phyloP scores from a whole-genome alignment of 64 coral and sea anemone genomes.

The Dendrophyllia cribrosa region DNA sequence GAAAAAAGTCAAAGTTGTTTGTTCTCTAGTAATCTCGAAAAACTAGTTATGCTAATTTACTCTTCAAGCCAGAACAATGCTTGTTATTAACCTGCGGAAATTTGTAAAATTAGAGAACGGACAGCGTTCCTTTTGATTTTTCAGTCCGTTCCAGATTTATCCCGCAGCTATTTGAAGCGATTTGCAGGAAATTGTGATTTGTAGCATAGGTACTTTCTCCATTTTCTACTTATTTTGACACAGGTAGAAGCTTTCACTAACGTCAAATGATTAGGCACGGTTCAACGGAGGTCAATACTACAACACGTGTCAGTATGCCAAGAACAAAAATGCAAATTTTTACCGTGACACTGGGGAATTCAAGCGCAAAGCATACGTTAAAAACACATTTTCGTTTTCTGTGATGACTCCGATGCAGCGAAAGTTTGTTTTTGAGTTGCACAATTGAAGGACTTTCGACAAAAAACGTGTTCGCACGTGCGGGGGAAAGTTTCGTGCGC shows the following conservation, averaged over 20 bases:
- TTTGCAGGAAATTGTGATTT: neutral
- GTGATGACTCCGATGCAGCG: too few relatives aligned
- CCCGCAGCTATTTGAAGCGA: neutral
- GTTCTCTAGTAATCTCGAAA: slow-evolving; percentile 37
- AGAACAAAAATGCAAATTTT: slow-evolving; percentile 48
- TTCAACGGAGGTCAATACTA: slow-evolving; percentile 31
- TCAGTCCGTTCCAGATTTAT: neutral
- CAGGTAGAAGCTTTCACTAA: neutral
- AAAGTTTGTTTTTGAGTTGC: neutral
- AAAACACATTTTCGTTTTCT: neutral
- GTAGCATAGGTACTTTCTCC: neutral
- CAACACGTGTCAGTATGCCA: slow-evolving; percentile 31
- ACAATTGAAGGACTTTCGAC: slow-evolving; percentile 10
- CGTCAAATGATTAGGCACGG: slow-evolving; percentile 28
- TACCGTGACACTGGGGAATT: slow-evolving; percentile 31
- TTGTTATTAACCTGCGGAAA: neutral
- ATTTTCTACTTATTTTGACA: slow-evolving; percentile 6
- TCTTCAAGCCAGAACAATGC: slow-evolving; percentile 1
- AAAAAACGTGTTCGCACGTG: slow-evolving; percentile 33
- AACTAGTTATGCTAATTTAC: slow-evolving; percentile 22
- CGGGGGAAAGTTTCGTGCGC: slow-evolving; percentile 27
- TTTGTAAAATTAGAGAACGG: neutral
- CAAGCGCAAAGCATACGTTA: neutral
- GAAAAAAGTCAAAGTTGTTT: slow-evolving; percentile 23
- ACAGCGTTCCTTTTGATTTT: too few relatives aligned